These are phyloP conservation scores for Ailuropoda melanoleuca DNA, from an alignment of 2,113 vertebrate species.

Conservation along the genomic window DNA sequence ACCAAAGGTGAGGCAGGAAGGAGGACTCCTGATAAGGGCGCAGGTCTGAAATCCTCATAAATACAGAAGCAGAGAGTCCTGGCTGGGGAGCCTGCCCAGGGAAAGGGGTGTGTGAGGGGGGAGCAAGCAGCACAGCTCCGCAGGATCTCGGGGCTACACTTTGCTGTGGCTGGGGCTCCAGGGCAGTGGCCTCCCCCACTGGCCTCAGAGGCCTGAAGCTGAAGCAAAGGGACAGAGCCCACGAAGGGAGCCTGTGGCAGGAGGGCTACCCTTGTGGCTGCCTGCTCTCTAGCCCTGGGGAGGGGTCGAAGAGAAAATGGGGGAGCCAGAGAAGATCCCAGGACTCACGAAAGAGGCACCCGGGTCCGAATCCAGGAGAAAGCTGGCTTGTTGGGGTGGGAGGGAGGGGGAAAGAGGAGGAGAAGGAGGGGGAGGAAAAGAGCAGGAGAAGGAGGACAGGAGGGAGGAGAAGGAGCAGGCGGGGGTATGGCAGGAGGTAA, in stretches of 20 bases:
- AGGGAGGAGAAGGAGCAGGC: no score
- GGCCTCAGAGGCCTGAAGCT: background rate
- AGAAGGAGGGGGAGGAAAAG: no score
- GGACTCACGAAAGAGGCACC: background rate
- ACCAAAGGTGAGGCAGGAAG: background rate
- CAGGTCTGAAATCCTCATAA: background rate
- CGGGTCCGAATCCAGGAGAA: background rate
- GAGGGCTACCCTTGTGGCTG: background rate
- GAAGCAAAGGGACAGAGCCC: background rate
- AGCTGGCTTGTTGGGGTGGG: background rate
- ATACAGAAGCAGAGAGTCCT: background rate
- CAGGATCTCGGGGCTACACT: background rate
- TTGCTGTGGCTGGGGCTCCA: background rate
- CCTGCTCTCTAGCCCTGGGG: background rate
- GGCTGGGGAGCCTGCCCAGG: background rate
- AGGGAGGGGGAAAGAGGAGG: background rate
- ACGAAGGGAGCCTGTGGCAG: background rate
- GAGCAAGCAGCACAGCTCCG: rapidly evolving
- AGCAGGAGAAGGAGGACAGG: background rate
- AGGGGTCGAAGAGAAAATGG: background rate
- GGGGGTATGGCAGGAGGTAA: background rate
- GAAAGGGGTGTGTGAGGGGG: background rate
- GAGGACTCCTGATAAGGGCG: background rate
- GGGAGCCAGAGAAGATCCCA: background rate
- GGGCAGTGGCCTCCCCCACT: background rate